Percentiles rank a stretch among this genome's conserved stretches.
These are phyloP conservation scores for Gerris buenoi DNA, from an alignment of 1,140 invertebrate species.

Conservation along the genomic window DNA sequence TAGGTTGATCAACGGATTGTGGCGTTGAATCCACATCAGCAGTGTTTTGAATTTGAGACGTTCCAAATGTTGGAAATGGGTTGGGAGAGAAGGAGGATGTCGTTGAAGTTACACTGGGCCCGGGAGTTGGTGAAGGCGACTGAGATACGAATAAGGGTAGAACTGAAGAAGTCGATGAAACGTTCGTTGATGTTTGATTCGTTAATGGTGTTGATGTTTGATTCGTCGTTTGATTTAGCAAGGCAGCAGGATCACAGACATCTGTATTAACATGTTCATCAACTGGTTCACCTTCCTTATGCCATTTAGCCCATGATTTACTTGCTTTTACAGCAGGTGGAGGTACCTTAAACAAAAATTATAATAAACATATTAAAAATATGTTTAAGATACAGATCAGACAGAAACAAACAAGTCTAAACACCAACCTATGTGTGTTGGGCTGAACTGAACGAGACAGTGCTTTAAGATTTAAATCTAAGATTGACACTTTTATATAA, in stretches of 20 bases:
- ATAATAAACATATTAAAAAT: not conserved
- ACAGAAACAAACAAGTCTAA: not conserved
- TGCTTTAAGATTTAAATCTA: too few species aligned
- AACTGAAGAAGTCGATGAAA: not conserved
- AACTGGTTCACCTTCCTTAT: not conserved
- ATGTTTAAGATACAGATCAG: too few species aligned
- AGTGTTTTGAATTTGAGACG: not conserved
- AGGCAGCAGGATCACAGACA: not conserved
- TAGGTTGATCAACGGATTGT: too few species aligned
- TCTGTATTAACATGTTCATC: not conserved
- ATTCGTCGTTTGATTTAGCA: not conserved
- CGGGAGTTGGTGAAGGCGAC: not conserved
- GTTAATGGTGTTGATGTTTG: not conserved
- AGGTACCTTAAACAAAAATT: not conserved
- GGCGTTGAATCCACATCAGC: not conserved
- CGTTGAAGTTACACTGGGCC: not conserved
- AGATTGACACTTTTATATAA: too few species aligned
- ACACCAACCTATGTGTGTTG: too few species aligned
- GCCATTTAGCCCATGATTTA: constrained; percentile 1
- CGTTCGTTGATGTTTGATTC: not conserved
- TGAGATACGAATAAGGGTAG: not conserved
- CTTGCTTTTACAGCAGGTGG: not conserved
- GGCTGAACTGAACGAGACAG: too few species aligned
- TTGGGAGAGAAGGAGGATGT: not conserved
- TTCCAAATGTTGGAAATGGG: not conserved